Percentiles rank a stretch among this genome's conserved stretches.
phyloP scores from a whole-genome alignment of 2,888 invertebrate genomes.

The Pimpla rufipes region DNA sequence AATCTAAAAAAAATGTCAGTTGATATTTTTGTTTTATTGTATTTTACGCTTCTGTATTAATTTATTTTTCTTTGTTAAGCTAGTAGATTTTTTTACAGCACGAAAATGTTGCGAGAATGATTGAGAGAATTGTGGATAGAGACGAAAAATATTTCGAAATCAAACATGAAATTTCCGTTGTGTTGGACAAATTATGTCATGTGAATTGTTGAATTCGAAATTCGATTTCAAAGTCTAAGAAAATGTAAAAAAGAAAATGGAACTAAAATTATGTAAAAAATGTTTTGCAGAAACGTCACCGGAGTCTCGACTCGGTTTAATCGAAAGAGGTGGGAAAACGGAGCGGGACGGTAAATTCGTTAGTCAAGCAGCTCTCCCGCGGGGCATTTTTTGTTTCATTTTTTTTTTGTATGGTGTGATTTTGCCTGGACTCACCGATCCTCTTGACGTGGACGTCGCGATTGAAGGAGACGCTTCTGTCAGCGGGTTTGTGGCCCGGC shows the following conservation, averaged over 20 bases:
- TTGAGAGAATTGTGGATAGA: too few relatives aligned
- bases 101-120: too few relatives aligned
- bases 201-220: background rate
- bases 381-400: conserved; percentile 52
- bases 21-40: background rate
- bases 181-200: background rate
- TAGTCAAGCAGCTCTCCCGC: conserved; percentile 78
- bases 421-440: conserved; percentile 90
- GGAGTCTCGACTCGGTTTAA: background rate
- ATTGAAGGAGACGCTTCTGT: conserved; percentile 94
- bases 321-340: conserved; percentile 23
- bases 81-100: too few relatives aligned
- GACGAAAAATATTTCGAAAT: background rate
- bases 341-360: conserved; percentile 67
- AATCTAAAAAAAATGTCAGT: background rate
- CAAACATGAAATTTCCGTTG: background rate
- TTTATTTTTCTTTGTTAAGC: too few relatives aligned
- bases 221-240: background rate
- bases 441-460: conserved; percentile 96
- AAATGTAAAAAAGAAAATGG: background rate
- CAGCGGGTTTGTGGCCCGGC: conserved; percentile 86
- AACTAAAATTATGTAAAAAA: background rate
- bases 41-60: too few relatives aligned
- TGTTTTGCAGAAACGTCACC: background rate
- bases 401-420: conserved; percentile 75